Percentiles rank a stretch among this genome's conserved stretches.
Evolutionary conservation across 2,888 invertebrate genomes (phyloP).

Genomic region (Spisula solida): DNA sequence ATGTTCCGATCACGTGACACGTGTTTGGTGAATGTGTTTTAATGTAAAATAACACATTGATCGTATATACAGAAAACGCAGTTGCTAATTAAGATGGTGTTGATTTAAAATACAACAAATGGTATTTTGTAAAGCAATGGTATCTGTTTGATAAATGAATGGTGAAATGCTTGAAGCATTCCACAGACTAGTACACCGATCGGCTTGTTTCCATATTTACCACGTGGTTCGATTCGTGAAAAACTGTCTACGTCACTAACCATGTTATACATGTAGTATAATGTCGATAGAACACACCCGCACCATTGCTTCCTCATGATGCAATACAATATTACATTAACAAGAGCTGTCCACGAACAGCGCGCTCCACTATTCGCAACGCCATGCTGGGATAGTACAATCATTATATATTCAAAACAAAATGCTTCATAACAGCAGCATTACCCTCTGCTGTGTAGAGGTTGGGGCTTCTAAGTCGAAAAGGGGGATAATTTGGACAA

Average conservation of each 20-base stretch:
- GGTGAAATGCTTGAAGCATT: slow-evolving; percentile 10
- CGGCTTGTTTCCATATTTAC: not conserved
- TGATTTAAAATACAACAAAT: not conserved
- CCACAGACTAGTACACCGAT: not conserved
- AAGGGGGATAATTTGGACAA: too few species aligned
- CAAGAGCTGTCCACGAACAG: too few species aligned
- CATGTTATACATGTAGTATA: not conserved
- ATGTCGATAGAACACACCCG: too few species aligned
- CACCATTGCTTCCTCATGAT: too few species aligned
- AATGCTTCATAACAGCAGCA: too few species aligned
- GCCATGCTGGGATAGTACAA: too few species aligned
- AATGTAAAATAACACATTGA: not conserved
- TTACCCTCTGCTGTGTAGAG: too few species aligned
- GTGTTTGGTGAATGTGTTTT: not conserved
- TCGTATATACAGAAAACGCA: not conserved
- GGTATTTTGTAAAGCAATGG: not conserved
- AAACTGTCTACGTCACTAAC: not conserved
- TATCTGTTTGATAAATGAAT: slow-evolving; percentile 5
- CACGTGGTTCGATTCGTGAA: not conserved
- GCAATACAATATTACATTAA: too few species aligned
- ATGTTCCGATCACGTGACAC: not conserved
- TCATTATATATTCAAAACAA: too few species aligned
- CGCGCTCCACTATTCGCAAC: too few species aligned
- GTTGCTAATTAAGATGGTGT: not conserved
- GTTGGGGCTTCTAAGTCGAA: too few species aligned